These are phyloP conservation scores for Cynoglossus semilaevis DNA, from an alignment of 2,113 vertebrate species.

Conservation along the genomic window DNA sequence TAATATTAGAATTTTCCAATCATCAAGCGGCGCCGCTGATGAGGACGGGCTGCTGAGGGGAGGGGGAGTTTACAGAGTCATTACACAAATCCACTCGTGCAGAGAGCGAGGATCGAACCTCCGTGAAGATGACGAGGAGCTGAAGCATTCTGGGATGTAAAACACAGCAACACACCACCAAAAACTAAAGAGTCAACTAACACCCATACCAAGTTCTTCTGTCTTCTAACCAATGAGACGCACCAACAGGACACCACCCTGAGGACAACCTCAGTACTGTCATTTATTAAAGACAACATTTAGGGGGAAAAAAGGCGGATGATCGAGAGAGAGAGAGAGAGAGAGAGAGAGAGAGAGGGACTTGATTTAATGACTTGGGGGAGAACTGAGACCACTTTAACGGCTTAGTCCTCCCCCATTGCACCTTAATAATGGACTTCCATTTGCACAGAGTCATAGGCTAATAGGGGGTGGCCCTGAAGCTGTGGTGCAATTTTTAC, in stretches of 20 bases:
- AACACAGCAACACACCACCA: no score
- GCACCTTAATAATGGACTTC: slow-evolving; percentile 47
- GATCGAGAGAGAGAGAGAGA: no score
- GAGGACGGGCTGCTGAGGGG: background rate
- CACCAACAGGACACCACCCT: slow-evolving; percentile 43
- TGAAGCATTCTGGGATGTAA: no score
- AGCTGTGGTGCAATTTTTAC: no score
- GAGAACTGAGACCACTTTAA: slow-evolving; percentile 60
- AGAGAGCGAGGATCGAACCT: no score
- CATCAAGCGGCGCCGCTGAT: slow-evolving; percentile 10
- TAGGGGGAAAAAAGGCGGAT: no score
- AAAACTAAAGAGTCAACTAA: no score
- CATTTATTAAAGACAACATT: slow-evolving; percentile 53
- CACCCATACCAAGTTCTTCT: no score
- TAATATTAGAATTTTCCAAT: slow-evolving; percentile 18
- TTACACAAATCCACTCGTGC: no score
- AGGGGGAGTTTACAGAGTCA: slow-evolving; percentile 11
- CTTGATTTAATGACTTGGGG: slow-evolving; percentile 50
- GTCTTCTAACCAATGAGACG: no score
- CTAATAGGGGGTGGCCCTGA: no score
- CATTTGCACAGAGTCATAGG: slow-evolving; percentile 56
- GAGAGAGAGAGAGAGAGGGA: slow-evolving; percentile 38
- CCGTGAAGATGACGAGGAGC: no score
- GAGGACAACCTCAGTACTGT: slow-evolving; percentile 29
- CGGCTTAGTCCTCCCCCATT: slow-evolving; percentile 45